These are phyloP conservation scores for Meda fulgida DNA, from an alignment of 2,797 vertebrate genomes.

Conservation along the genomic window DNA sequence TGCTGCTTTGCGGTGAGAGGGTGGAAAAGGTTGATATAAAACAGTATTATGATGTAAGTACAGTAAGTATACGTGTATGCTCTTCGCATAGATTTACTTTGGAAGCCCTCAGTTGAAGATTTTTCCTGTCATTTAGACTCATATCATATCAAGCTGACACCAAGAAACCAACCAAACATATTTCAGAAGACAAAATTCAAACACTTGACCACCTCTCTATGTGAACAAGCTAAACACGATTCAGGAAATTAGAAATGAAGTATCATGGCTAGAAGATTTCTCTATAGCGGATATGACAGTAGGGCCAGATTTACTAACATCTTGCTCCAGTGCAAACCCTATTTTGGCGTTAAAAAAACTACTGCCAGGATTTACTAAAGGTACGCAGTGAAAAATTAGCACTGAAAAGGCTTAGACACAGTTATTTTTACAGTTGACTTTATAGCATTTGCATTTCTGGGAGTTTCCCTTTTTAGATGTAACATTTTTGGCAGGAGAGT, in stretches of 20 bases:
- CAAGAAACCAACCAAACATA: neutral
- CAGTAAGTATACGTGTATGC: neutral
- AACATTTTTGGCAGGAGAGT: too few species aligned
- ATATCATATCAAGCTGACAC: neutral
- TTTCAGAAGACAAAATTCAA: neutral
- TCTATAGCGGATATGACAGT: neutral
- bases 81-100: neutral
- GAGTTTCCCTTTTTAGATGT: too few species aligned
- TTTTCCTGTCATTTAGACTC: neutral
- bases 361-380: too few species aligned
- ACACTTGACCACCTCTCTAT: neutral
- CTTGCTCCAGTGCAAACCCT: too few species aligned
- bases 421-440: too few species aligned
- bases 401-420: too few species aligned
- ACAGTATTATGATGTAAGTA: neutral
- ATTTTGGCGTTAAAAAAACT: too few species aligned
- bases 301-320: too few species aligned
- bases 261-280: neutral
- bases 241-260: neutral
- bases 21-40: constrained; percentile 7
- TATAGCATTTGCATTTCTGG: too few species aligned
- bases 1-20: neutral
- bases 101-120: neutral
- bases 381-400: too few species aligned
- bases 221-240: neutral